Percentiles rank a stretch among this genome's conserved stretches.
Conservation (phyloP, 2,888 invertebrate species). For the Diogma glabrata region DNA sequence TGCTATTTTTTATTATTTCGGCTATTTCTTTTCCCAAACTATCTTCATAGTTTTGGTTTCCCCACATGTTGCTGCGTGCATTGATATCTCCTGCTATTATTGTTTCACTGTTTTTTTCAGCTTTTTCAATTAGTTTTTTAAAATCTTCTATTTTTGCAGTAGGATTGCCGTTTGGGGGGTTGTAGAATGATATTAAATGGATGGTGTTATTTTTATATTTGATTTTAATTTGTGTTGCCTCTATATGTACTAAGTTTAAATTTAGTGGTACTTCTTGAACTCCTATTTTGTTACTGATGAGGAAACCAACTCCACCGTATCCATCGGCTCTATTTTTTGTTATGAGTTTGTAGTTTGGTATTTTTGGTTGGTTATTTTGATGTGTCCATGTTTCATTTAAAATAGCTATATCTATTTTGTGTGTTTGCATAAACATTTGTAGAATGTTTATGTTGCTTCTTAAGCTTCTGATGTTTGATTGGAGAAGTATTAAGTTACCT, state of each 20-base stretch:
- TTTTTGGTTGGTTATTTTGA: not conserved
- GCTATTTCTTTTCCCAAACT: not conserved
- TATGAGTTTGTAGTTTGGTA: not conserved
- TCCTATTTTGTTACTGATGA: not conserved
- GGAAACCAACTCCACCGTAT: not conserved
- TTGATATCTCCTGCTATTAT: constrained; percentile 3
- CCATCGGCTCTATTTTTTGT: not conserved
- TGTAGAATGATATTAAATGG: not conserved
- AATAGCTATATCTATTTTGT: not conserved
- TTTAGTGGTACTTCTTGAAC: not conserved
- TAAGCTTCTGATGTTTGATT: not conserved
- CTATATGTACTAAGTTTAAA: not conserved
- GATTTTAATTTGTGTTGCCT: not conserved
- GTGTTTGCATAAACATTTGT: not conserved
- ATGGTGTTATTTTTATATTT: not conserved
- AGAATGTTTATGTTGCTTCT: not conserved
- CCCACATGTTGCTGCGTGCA: too few species aligned
- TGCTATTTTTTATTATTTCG: not conserved
- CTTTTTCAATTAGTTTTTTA: not conserved
- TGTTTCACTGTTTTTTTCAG: not conserved
- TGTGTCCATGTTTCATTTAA: not conserved
- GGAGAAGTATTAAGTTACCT: not conserved
- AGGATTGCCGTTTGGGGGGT: not conserved
- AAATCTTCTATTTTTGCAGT: not conserved
- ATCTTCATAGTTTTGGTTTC: not conserved